Percentiles rank a stretch among this genome's conserved stretches.
Conservation (phyloP, 2,888 invertebrate species). For the Melanotus villosus region DNA sequence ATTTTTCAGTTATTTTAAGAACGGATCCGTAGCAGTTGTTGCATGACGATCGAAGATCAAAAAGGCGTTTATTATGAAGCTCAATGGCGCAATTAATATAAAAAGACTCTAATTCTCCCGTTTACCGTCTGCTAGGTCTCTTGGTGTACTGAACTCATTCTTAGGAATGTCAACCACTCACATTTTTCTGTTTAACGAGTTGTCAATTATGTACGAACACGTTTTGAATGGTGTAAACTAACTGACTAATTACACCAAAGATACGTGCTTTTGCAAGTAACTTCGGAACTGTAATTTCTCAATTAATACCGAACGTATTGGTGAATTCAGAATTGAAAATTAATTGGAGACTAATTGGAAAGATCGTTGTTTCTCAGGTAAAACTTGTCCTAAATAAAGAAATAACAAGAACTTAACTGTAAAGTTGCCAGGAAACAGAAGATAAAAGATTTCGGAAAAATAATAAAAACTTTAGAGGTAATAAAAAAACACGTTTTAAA, state of each 20-base stretch:
- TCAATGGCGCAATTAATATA: constrained; percentile 4
- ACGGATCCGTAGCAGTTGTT: background rate
- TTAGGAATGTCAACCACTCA: constrained; percentile 17
- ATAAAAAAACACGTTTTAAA: too few relatives aligned
- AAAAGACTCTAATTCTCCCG: constrained; percentile 1
- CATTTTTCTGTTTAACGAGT: constrained; percentile 10
- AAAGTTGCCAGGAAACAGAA: too few relatives aligned
- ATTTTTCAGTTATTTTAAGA: background rate
- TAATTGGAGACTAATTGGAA: too few relatives aligned
- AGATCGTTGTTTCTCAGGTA: too few relatives aligned
- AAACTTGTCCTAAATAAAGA: too few relatives aligned
- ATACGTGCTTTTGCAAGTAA: too few relatives aligned
- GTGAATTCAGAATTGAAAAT: too few relatives aligned
- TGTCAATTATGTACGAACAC: constrained; percentile 21
- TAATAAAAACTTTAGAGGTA: too few relatives aligned
- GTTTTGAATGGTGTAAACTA: constrained; percentile 13
- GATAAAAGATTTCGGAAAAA: too few relatives aligned
- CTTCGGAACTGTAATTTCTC: too few relatives aligned
- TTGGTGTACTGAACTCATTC: background rate
- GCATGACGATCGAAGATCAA: constrained; percentile 9
- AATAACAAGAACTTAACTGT: too few relatives aligned
- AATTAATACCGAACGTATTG: too few relatives aligned
- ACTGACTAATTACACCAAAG: background rate
- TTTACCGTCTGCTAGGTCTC: constrained; percentile 12
- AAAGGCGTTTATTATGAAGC: background rate